Conservation (phyloP, 2,797 vertebrate species). For the Leuciscus waleckii region DNA sequence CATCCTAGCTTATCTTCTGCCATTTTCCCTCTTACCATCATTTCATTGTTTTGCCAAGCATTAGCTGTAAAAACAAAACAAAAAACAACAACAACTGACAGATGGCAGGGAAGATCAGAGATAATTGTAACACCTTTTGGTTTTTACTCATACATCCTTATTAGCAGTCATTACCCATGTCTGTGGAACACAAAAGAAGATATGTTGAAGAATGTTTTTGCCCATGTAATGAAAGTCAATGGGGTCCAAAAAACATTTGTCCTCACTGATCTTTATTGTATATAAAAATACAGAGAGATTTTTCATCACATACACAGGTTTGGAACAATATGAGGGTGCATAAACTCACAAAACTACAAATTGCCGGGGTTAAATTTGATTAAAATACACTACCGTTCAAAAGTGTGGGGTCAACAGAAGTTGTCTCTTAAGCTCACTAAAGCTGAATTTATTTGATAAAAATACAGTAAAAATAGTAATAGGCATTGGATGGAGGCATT, state of each 20-base stretch:
- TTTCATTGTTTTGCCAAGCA: slow-evolving; percentile 8
- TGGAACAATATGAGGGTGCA: not conserved
- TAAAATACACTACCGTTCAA: too few species aligned
- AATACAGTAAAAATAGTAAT: too few species aligned
- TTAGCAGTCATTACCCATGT: not conserved
- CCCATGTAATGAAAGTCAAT: not conserved
- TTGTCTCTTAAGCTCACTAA: too few species aligned
- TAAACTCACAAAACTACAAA: too few species aligned
- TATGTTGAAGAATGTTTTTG: not conserved
- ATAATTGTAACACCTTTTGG: not conserved
- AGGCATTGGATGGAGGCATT: too few species aligned
- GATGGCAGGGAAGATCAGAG: slow-evolving; percentile 8
- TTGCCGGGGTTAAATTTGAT: too few species aligned
- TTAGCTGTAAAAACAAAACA: not conserved
- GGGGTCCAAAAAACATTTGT: not conserved
- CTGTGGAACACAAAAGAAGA: not conserved
- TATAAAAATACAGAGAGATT: not conserved
- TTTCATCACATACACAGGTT: not conserved
- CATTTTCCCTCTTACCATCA: not conserved
- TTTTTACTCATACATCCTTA: not conserved
- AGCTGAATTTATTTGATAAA: too few species aligned
- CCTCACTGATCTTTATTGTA: not conserved
- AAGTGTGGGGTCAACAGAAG: too few species aligned
- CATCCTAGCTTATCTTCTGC: too few species aligned
- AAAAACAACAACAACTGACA: not conserved